Conservation (phyloP, 2,113 vertebrate species). For the Microtus montanus region DNA sequence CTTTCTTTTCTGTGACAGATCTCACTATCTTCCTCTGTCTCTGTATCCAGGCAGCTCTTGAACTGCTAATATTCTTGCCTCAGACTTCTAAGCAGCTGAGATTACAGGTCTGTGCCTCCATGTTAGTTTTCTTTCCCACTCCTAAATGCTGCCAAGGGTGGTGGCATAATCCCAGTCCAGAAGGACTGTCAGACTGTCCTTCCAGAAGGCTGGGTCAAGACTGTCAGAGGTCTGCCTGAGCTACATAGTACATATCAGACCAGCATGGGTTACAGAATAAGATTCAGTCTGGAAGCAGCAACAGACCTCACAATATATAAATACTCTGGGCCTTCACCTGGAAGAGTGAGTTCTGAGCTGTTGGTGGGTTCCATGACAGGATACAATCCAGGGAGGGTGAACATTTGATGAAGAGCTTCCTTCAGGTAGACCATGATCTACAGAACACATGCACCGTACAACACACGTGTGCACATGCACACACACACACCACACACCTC, state of each 20-base stretch:
- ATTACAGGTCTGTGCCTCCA: neutral
- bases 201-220: neutral
- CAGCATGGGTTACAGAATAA: neutral
- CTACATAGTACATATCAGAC: neutral
- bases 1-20: neutral
- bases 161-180: neutral
- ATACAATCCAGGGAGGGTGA: neutral
- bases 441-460: neutral
- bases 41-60: neutral
- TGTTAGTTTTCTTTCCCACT: neutral
- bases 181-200: neutral
- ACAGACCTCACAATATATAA: neutral
- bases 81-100: neutral
- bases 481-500: neutral
- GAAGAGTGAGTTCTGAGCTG: neutral
- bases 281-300: neutral
- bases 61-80: neutral
- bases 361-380: neutral
- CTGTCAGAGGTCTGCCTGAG: neutral
- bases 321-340: neutral
- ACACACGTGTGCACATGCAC: neutral
- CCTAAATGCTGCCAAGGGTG: neutral
- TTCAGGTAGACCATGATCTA: neutral
- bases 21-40: neutral
- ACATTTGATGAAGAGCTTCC: neutral